Conservation (phyloP, 1,140 invertebrate species). For the Pissodes strobi region DNA sequence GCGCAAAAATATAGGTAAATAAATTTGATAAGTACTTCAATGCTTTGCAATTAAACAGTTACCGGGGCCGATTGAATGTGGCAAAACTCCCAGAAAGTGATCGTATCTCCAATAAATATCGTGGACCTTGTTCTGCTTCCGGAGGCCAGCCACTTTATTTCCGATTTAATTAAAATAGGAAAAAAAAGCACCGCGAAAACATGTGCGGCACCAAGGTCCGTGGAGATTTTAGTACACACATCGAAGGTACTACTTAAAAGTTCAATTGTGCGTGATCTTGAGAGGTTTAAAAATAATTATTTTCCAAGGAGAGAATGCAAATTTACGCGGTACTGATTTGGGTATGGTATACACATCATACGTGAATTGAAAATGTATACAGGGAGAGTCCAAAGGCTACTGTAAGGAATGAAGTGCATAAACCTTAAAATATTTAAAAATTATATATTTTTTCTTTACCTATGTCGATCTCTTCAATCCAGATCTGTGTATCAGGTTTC, state of each 20-base stretch:
- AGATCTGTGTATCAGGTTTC: too few relatives aligned
- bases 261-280: slow-evolving; percentile 32
- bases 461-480: too few relatives aligned
- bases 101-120: slow-evolving; percentile 17
- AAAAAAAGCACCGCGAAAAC: slow-evolving; percentile 30
- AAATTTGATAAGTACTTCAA: too few relatives aligned
- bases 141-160: slow-evolving; percentile 46
- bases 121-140: slow-evolving; percentile 45
- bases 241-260: slow-evolving; percentile 26
- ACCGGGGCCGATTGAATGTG: slow-evolving; percentile 21
- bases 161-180: slow-evolving; percentile 46
- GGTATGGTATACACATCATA: not conserved
- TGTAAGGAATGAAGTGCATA: too few relatives aligned
- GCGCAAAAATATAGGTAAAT: too few relatives aligned
- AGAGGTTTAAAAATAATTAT: slow-evolving; percentile 23
- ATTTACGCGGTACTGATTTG: not conserved
- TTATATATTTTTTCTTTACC: too few relatives aligned
- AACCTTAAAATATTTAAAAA: too few relatives aligned
- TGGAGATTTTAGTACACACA: slow-evolving; percentile 27
- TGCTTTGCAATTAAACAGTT: too few relatives aligned
- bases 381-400: too few relatives aligned
- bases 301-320: slow-evolving; percentile 10
- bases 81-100: slow-evolving; percentile 9
- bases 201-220: slow-evolving; percentile 35
- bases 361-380: too few relatives aligned